Percentiles rank a stretch among this genome's conserved stretches.
phyloP scores from a whole-genome alignment of 2,797 vertebrate genomes.

The Heteromormyrus szaboi region DNA sequence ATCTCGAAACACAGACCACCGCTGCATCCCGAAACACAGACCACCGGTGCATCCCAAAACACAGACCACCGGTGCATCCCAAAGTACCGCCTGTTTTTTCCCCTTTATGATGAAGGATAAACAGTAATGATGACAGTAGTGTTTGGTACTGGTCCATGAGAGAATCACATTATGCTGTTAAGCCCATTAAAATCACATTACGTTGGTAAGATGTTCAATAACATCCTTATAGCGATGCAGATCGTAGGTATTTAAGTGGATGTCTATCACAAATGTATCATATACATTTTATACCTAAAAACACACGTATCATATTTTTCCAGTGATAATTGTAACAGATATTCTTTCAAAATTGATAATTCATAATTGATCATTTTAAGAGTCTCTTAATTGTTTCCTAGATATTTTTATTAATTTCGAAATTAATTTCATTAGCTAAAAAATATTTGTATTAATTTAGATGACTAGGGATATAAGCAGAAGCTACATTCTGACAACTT shows the following conservation, averaged over 20 bases:
- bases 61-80: too few species aligned
- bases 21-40: too few species aligned
- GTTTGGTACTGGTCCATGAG: not conserved
- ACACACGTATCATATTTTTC: not conserved
- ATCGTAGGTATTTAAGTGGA: not conserved
- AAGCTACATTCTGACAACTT: not conserved
- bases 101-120: not conserved
- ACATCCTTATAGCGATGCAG: not conserved
- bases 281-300: not conserved
- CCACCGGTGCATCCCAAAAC: too few species aligned
- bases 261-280: not conserved
- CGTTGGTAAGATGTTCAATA: not conserved
- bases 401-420: not conserved
- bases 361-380: not conserved
- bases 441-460: not conserved
- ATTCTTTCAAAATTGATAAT: not conserved
- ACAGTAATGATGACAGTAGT: not conserved
- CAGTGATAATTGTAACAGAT: not conserved
- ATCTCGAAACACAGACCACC: too few species aligned
- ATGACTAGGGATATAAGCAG: not conserved
- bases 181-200: not conserved
- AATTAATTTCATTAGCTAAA: not conserved
- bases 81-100: too few species aligned
- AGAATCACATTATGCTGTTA: not conserved
- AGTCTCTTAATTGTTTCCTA: not conserved